A percentile compares a stretch with the other conserved stretches of the same genome.
These are phyloP conservation scores for Pandemis corylana DNA, from an alignment of 2,888 invertebrate species.

Conservation along the genomic window DNA sequence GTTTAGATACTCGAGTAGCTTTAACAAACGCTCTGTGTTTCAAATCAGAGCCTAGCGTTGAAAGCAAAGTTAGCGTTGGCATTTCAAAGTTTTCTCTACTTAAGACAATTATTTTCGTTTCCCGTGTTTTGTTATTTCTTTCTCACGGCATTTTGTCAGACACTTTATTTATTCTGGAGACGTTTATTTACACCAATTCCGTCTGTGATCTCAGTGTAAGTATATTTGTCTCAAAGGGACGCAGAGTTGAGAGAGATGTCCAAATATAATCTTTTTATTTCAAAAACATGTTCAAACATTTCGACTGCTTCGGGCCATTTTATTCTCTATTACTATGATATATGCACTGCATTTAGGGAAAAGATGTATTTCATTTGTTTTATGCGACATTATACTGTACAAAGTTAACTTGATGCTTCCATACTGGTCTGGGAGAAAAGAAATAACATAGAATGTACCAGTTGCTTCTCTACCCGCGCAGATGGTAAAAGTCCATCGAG, in stretches of 20 bases:
- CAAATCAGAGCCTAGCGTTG: background rate
- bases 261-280: conserved; percentile 8
- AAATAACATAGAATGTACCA: too few relatives aligned
- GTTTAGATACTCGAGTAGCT: background rate
- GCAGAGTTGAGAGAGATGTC: background rate
- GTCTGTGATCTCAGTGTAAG: conserved; percentile 5
- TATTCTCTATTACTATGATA: background rate
- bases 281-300: background rate
- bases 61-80: background rate
- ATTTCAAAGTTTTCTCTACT: background rate
- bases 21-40: background rate
- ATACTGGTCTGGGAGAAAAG: too few relatives aligned
- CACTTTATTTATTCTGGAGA: conserved; percentile 4
- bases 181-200: conserved; percentile 6
- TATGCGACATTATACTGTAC: background rate
- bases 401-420: background rate
- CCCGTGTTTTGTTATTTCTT: background rate
- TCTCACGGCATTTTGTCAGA: background rate
- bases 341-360: background rate
- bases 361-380: background rate
- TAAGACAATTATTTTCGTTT: background rate
- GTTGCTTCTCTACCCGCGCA: too few relatives aligned
- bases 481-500: too few relatives aligned
- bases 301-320: background rate
- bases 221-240: conserved; percentile 11